phyloP scores from a whole-genome alignment of 2,113 vertebrate species.

The Corythoichthys intestinalis region DNA sequence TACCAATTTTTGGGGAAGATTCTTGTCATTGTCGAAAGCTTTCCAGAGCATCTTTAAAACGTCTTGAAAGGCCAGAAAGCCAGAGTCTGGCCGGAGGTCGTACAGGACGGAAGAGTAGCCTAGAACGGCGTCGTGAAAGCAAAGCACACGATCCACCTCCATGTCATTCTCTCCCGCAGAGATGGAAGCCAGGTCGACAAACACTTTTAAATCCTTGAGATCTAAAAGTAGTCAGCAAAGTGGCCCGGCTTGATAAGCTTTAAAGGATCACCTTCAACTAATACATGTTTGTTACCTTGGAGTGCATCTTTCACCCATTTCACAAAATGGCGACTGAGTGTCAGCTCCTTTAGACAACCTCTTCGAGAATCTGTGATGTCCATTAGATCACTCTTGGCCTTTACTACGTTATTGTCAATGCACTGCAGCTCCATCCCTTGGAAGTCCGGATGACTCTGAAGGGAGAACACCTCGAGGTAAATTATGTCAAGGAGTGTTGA shows the following conservation, averaged over 20 bases:
- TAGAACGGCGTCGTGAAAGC: slow-evolving; percentile 88
- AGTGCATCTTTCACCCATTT: slow-evolving; percentile 84
- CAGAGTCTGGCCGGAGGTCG: slow-evolving; percentile 71
- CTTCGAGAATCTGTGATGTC: slow-evolving; percentile 74
- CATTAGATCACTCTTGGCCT: slow-evolving; percentile 73
- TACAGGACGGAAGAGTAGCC: slow-evolving; percentile 87
- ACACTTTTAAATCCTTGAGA: slow-evolving; percentile 91
- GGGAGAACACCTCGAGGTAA: background rate
- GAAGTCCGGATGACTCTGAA: slow-evolving; percentile 68
- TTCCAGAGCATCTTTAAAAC: slow-evolving; percentile 85
- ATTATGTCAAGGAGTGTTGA: background rate
- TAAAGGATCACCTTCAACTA: background rate
- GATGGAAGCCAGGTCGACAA: slow-evolving; percentile 94
- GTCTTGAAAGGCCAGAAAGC: slow-evolving; percentile 72
- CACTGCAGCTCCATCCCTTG: slow-evolving; percentile 72
- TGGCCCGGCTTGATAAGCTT: background rate
- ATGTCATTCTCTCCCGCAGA: slow-evolving; percentile 96
- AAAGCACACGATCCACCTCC: slow-evolving; percentile 93
- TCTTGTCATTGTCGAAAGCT: slow-evolving; percentile 83
- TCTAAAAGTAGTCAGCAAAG: slow-evolving; percentile 59
- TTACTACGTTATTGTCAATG: slow-evolving; percentile 79
- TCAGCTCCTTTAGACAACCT: slow-evolving; percentile 75
- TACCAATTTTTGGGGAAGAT: slow-evolving; percentile 86
- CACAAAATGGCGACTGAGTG: slow-evolving; percentile 74
- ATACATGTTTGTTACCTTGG: slow-evolving; percentile 69